Base-by-base conservation (phyloP, 2,797 vertebrate species). In the Thalassophryne amazonica region DNA sequence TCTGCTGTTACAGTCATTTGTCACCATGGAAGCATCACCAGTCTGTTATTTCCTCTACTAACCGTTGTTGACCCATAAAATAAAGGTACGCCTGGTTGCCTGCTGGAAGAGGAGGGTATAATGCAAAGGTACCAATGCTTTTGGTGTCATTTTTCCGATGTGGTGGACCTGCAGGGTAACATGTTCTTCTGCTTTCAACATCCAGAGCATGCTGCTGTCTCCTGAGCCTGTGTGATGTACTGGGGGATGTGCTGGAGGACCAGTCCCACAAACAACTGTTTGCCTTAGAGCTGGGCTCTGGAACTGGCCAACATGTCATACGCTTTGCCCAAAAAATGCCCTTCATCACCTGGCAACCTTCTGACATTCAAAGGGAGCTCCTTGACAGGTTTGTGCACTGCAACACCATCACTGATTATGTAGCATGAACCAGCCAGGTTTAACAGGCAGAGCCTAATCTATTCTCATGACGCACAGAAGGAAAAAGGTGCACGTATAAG, bases 301-400 rank as follows among this genome's bases (percentile, higher is more conserved):
- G 89, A 21, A 89, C 87, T 0, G 89, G 89, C 7, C 91, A 91
- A 51, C 88, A 91, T 35, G 66, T 90, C 19, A 76, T 87, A 36
- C 85, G 84, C 27, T 91, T 91, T 41, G 84, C 88, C 34, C 82
- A 81, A 58, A 86, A 82, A 61, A 67, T 91, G 35, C 76, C 86
- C 14, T 87, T 84, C 19, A 56, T 91, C 45, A 91, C 81, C 29
- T 90, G 90, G 90, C 87, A 89, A 50, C 88, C 85, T 0, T 89
- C 88, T 24, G 89, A 90, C 49, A 86, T 89, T 71, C 85, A 69
- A 11, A 67, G 87, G 46, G 83, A 88, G n/a, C 83, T 46, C 13
- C 36, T 6, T 9, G 67, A 81, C 12, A 90, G 86, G 84, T 88
- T 48, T 23, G 74, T 50, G 29, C 45, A 9, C 25, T 10, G 28